Evolutionary conservation across 1,140 invertebrate species (phyloP).

Genomic region (Phymorhynchus buccinoides): DNA sequence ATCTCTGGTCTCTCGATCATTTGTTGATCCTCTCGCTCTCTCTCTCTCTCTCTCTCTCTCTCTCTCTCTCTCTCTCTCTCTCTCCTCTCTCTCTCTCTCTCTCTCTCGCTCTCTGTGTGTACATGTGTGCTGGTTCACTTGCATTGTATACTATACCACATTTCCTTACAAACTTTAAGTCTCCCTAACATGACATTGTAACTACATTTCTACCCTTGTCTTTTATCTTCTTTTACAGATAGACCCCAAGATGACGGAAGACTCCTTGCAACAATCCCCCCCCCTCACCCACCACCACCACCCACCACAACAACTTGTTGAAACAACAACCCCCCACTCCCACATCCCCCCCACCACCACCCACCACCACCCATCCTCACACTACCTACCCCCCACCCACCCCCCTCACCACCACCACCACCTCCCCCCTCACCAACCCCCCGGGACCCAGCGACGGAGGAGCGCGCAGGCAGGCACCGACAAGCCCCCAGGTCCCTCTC

Average conservation of each 20-base stretch:
- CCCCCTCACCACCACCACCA: slow-evolving; percentile 2
- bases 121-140: too few species aligned
- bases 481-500: slow-evolving; percentile 36
- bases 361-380: slow-evolving; percentile 5
- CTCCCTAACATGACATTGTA: too few species aligned
- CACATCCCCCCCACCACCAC: not conserved
- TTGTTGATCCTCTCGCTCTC: too few species aligned
- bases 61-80: too few species aligned
- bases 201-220: too few species aligned
- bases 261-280: not conserved
- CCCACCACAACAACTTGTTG: too few species aligned
- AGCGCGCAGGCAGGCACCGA: slow-evolving; percentile 34
- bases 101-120: too few species aligned
- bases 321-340: not conserved
- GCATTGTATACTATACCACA: too few species aligned
- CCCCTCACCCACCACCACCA: slow-evolving; percentile 16
- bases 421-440: slow-evolving; percentile 1
- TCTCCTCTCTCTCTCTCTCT: too few species aligned
- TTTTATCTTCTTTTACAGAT: slow-evolving; percentile 15
- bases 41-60: too few species aligned
- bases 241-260: slow-evolving; percentile 1
- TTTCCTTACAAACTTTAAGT: too few species aligned
- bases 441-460: slow-evolving; percentile 30
- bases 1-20: too few species aligned
- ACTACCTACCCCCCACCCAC: not conserved